phyloP scores from a whole-genome alignment of 2,888 invertebrate genomes.

The Cylindroiulus punctatus region DNA sequence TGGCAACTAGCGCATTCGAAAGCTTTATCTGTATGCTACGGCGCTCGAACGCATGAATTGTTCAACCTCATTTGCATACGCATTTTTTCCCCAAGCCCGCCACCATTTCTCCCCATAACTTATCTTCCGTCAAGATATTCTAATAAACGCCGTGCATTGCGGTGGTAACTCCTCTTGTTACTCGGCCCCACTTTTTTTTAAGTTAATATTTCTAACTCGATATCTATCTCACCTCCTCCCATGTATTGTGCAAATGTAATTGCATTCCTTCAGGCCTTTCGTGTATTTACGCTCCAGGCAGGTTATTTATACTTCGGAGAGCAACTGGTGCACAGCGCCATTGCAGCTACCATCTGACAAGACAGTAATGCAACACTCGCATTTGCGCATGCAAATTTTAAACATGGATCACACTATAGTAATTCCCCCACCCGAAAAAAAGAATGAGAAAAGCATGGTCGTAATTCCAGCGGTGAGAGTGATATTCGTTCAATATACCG shows the following conservation, averaged over 20 bases:
- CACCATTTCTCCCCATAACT: constrained; percentile 20
- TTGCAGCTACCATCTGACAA: background rate
- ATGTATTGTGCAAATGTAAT: background rate
- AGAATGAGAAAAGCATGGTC: background rate
- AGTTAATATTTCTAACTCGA: constrained; percentile 25
- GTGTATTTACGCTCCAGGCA: background rate
- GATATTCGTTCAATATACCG: too few relatives aligned
- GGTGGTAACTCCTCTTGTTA: background rate
- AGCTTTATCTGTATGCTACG: constrained; percentile 5
- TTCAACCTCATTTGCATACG: background rate
- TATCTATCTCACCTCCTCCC: background rate
- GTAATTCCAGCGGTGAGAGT: background rate
- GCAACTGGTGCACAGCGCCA: background rate
- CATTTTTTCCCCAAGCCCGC: background rate
- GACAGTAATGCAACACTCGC: background rate
- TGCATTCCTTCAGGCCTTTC: constrained; percentile 6
- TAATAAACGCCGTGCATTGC: constrained; percentile 9
- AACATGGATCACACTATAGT: background rate
- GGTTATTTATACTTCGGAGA: background rate
- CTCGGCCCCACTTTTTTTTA: background rate
- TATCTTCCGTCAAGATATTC: constrained; percentile 22
- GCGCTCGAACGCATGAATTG: constrained; percentile 33
- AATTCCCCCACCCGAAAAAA: constrained; percentile 9
- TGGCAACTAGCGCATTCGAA: background rate
- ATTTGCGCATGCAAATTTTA: background rate